Evolutionary conservation across 2,797 vertebrate species (phyloP).

Genomic region (Enteromius thamalakanensis): DNA sequence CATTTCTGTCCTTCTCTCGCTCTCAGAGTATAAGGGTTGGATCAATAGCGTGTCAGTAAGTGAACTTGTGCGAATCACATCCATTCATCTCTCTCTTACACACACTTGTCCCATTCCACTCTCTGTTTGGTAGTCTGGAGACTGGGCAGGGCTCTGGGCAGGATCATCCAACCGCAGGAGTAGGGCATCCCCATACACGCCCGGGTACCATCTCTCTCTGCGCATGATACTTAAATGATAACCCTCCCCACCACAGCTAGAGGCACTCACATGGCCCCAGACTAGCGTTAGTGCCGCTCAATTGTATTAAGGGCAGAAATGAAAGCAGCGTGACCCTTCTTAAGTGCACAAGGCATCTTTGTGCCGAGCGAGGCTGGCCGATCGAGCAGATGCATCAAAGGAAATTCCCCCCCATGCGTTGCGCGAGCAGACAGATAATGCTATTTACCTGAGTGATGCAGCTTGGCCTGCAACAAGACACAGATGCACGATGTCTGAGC

Average conservation of each 20-base stretch:
- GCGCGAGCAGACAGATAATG: slow-evolving; percentile 47
- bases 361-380: slow-evolving; percentile 33
- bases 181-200: slow-evolving; percentile 34
- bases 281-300: slow-evolving; percentile 49
- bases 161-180: slow-evolving; percentile 19
- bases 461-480: slow-evolving; percentile 26
- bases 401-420: neutral
- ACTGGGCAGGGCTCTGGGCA: slow-evolving; percentile 16
- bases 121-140: slow-evolving; percentile 14
- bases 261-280: slow-evolving; percentile 39
- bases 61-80: slow-evolving; percentile 41
- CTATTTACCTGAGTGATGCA: slow-evolving; percentile 53
- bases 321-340: slow-evolving; percentile 49
- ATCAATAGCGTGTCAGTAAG: slow-evolving; percentile 46
- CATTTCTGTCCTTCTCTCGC: neutral
- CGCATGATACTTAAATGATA: neutral
- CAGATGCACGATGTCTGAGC: slow-evolving; percentile 38
- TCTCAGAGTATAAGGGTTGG: slow-evolving; percentile 28
- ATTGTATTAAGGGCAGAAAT: slow-evolving; percentile 54
- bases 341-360: slow-evolving; percentile 53
- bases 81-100: slow-evolving; percentile 46
- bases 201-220: neutral
- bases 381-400: slow-evolving; percentile 41
- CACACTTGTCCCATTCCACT: slow-evolving; percentile 4
- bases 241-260: slow-evolving; percentile 28